These are phyloP conservation scores for Physella acuta DNA, from an alignment of 1,140 invertebrate genomes.

Conservation along the genomic window DNA sequence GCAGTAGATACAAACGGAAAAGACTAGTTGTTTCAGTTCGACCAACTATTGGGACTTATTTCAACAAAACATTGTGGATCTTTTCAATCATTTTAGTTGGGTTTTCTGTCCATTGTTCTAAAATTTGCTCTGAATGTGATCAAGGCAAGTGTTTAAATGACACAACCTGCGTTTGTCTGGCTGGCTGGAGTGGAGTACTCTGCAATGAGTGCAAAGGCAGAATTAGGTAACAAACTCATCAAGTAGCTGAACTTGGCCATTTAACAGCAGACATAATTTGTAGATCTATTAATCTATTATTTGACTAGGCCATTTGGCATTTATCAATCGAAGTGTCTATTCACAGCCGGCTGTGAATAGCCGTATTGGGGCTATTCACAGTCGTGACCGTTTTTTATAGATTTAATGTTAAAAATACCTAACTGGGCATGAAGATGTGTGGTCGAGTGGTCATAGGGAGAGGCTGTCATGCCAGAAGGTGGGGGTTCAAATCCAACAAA, in stretches of 20 bases:
- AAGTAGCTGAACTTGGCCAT: background rate
- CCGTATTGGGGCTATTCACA: no score
- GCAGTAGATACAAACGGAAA: background rate
- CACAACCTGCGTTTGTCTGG: constrained; percentile 81
- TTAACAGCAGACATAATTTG: background rate
- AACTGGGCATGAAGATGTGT: no score
- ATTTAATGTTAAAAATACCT: no score
- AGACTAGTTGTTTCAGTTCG: background rate
- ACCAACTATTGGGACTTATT: background rate
- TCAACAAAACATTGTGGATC: background rate
- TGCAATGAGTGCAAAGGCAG: constrained; percentile 90
- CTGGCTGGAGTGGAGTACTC: constrained; percentile 83
- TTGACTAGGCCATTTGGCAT: no score
- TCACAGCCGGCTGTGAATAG: no score
- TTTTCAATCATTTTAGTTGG: background rate
- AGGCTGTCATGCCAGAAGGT: no score
- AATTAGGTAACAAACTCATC: constrained; percentile 89
- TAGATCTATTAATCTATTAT: background rate
- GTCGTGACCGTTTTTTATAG: no score
- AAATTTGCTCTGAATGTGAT: constrained; percentile 58
- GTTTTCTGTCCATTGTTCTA: background rate
- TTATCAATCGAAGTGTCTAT: no score
- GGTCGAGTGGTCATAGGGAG: no score
- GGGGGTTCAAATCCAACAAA: no score
- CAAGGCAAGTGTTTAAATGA: constrained; percentile 81